Evolutionary conservation across 2,797 vertebrate genomes (phyloP), one percentile per base, ranked within the genome.

Genomic region (Halcyon badia): DNA sequence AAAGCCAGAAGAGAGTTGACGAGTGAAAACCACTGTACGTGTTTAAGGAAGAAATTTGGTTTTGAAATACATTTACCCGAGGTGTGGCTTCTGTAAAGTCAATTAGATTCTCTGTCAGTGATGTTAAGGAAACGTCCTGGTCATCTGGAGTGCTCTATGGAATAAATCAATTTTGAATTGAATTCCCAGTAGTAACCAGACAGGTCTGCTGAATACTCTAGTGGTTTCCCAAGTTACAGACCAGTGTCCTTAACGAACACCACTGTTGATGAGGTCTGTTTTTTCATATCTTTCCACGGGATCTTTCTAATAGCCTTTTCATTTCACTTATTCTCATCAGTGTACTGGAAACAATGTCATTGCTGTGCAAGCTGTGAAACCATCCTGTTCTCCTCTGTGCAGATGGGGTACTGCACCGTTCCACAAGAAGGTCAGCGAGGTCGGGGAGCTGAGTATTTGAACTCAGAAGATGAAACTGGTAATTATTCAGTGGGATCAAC

Each of bases 71-170:
- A 91, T 86, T 98, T 98, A 99, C 99, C 95, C 97, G 98, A 89
- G 99, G 98, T 86, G 97, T 91, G 22, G 98, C 97, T 97, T 99
- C 99, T 20, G 99, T 98, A 97, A 99, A 99, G 97, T 99, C 99
- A 62, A 99, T 99, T 91, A 99, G 98, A 98, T 99, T 99, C 96
- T 99, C 99, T 54, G 98, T 98, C 72, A 98, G 92, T 28, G 97
- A 97, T 66, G 97, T 92, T 25, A 96, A 90, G 81, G 98, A 98
- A 87, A 97, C 97, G 86, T 99, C 99, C 78, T 95, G 96, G 80
- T 99, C 99, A 83, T 99, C 99, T 68, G 98, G 95, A 90, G 97
- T 64, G 75, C 96, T 98, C 98, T 98, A 94, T 61, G 96, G 93
- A 96, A 98, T 81, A 96, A 96, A 96, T 76, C 48, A 98, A 54